Evolutionary conservation across 1,140 invertebrate genomes (phyloP), one percentile per base, ranked within the genome.

Genomic region (Brachionus rotundiformis): DNA sequence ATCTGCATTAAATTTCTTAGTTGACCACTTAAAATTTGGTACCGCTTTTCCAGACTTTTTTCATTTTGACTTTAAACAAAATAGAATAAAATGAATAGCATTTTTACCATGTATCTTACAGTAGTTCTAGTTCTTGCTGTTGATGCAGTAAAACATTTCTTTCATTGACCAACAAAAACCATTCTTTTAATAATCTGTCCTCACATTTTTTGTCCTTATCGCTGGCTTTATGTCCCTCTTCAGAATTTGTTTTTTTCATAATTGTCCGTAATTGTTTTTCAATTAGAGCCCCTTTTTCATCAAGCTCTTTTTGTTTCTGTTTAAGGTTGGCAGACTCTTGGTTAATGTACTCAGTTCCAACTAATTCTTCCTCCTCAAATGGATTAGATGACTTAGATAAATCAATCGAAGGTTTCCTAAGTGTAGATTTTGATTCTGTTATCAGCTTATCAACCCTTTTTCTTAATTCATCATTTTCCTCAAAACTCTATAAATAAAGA

Each of bases 51-150:
- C 10, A 79, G n/a, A 54, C 47, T 61, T 33, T 79, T 79, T 63
- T 79, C 76, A 36, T 79, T 79, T 59, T 79, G 76, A 33, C 76
- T 54, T n/a, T n/a, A n/a, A n/a, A n/a, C n/a, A n/a, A n/a, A n/a
- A n/a, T n/a, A n/a, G n/a, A n/a, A n/a, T n/a, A n/a, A n/a, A n/a
- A n/a, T n/a, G n/a, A n/a, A n/a, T n/a, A n/a, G n/a, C n/a, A n/a
- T n/a, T n/a, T n/a, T n/a, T n/a, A n/a, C n/a, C n/a, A n/a, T n/a
- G n/a, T 27, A 29, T 16, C 36, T 13, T 79, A 79, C 76, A 79
- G 36, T 59, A 79, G 16, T 31, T 79, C 76, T n/a, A 79, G 47
- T 23, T 79, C 76, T 79, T 79, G 76, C 16, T 79, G 47, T 25
- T 41, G 76, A 63, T 79, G 59, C 2, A 79, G 25, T 11, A 79